phyloP scores from a whole-genome alignment of 2,888 invertebrate genomes.

The Parapristionchus giblindavisi region DNA sequence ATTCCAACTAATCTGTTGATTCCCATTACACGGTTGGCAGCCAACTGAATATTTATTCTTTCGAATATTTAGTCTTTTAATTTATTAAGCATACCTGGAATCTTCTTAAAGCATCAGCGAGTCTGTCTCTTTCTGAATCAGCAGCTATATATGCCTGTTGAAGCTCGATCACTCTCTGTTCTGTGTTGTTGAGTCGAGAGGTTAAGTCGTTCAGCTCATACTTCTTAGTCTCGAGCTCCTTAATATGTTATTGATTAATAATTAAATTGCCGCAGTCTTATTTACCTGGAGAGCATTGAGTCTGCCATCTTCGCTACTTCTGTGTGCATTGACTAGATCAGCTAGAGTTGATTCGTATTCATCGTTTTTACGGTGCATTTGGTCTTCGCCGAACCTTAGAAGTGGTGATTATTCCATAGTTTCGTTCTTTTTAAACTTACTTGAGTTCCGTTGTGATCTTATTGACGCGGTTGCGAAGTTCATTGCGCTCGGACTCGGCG shows the following conservation, averaged over 20 bases:
- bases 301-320: slow-evolving; percentile 65
- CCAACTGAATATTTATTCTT: slow-evolving; percentile 39
- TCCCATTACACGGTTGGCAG: slow-evolving; percentile 62
- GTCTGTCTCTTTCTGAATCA: slow-evolving; percentile 64
- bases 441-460: slow-evolving; percentile 64
- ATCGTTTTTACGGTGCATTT: slow-evolving; percentile 67
- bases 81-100: slow-evolving; percentile 57
- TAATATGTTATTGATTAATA: background rate
- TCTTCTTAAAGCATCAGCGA: slow-evolving; percentile 64
- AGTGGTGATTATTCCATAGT: background rate
- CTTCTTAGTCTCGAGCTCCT: slow-evolving; percentile 62
- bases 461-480: slow-evolving; percentile 58
- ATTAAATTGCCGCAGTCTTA: background rate
- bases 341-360: slow-evolving; percentile 66
- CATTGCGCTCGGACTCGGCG: slow-evolving; percentile 63
- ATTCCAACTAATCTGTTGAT: slow-evolving; percentile 52
- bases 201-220: slow-evolving; percentile 66
- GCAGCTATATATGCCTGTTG: slow-evolving; percentile 68
- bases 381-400: slow-evolving; percentile 62
- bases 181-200: slow-evolving; percentile 67
- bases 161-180: slow-evolving; percentile 61
- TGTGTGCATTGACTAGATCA: slow-evolving; percentile 65
- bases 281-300: slow-evolving; percentile 63
- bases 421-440: background rate
- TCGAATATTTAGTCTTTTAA: background rate